phyloP scores from a whole-genome alignment of 2,113 vertebrate genomes.

The Mirza zaza region DNA sequence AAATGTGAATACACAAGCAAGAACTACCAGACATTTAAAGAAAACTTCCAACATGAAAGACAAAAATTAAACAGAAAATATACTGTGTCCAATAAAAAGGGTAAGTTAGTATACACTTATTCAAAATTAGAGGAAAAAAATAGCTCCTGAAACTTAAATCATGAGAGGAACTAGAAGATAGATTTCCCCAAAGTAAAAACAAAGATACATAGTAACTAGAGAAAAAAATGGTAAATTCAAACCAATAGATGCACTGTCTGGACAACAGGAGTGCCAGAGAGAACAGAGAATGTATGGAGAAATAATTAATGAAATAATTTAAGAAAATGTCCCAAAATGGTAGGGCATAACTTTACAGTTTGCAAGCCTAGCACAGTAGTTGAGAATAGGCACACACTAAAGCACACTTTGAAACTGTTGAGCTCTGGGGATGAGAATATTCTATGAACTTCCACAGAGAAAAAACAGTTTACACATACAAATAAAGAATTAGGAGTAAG shows the following conservation, averaged over 20 bases:
- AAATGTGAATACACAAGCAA: neutral
- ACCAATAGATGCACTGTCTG: neutral
- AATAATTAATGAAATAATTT: too few species aligned
- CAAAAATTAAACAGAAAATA: neutral
- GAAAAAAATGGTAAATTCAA: neutral
- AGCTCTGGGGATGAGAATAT: neutral
- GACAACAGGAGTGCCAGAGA: neutral
- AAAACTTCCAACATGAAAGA: neutral
- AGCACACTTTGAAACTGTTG: rapidly evolving
- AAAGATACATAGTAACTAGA: neutral
- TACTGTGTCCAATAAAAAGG: neutral
- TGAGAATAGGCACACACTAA: neutral
- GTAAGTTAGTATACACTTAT: neutral
- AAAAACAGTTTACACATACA: neutral
- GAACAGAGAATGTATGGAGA: neutral
- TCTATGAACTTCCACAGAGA: neutral
- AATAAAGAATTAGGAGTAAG: neutral
- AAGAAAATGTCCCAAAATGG: neutral
- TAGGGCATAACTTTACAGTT: neutral
- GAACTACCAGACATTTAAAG: neutral
- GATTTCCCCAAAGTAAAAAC: neutral
- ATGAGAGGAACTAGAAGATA: neutral
- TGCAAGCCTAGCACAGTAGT: too few species aligned
- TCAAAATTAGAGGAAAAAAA: neutral
- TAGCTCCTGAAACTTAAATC: neutral